Conservation (phyloP, 2,888 invertebrate species). For the Apodemia hepburni region DNA sequence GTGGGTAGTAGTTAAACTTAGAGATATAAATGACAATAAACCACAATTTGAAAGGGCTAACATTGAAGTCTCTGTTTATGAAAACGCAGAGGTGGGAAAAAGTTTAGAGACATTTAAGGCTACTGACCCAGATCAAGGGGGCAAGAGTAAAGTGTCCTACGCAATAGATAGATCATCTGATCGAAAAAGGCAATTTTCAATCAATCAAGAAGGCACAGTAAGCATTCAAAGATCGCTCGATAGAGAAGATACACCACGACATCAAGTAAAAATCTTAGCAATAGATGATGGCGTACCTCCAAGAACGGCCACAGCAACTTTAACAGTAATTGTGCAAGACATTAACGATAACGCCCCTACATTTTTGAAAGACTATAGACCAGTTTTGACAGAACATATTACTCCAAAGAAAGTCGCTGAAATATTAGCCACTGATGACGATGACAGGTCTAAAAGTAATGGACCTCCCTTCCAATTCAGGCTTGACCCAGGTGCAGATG, state of each 20-base stretch:
- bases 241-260: constrained; percentile 95
- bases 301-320: constrained; percentile 95
- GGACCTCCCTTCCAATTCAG: constrained; percentile 98
- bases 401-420: constrained; percentile 95
- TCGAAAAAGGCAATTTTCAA: constrained; percentile 95
- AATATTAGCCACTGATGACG: constrained; percentile 95
- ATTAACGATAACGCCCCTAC: constrained; percentile 97
- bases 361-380: constrained; percentile 94
- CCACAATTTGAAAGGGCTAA: constrained; percentile 96
- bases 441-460: constrained; percentile 95
- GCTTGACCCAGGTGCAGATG: constrained; percentile 95
- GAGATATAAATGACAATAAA: constrained; percentile 98
- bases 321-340: constrained; percentile 96
- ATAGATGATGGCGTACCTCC: constrained; percentile 97
- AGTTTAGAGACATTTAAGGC: constrained; percentile 96
- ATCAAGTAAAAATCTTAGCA: constrained; percentile 97
- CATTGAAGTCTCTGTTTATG: constrained; percentile 94
- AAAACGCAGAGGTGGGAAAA: constrained; percentile 95
- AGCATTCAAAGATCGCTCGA: constrained; percentile 95
- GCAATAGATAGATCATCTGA: constrained; percentile 96
- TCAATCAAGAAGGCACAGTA: constrained; percentile 96
- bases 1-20: constrained; percentile 95
- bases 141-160: constrained; percentile 94
- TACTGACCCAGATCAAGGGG: constrained; percentile 97
- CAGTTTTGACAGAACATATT: constrained; percentile 95